Percentiles rank a stretch among this genome's conserved stretches.
Evolutionary conservation across 2,888 invertebrate genomes (phyloP).

Genomic region (Melanchra persicariae): DNA sequence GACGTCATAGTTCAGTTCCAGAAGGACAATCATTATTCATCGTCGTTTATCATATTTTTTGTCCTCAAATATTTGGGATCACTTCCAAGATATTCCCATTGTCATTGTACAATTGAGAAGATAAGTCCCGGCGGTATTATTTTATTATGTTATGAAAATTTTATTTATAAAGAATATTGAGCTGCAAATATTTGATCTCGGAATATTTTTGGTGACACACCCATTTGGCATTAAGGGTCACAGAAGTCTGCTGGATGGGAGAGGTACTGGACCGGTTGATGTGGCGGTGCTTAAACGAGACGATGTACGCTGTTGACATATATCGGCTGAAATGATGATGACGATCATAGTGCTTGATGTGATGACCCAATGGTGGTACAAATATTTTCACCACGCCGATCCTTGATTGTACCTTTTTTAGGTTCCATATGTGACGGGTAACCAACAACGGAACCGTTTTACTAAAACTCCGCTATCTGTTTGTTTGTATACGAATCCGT

Average conservation of each 20-base stretch:
- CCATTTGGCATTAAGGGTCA: not conserved
- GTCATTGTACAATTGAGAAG: slow-evolving; percentile 56
- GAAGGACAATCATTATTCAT: slow-evolving; percentile 62
- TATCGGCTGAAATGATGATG: not conserved
- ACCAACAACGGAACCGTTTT: too few relatives aligned
- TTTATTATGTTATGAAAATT: slow-evolving; percentile 43
- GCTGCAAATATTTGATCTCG: slow-evolving; percentile 22
- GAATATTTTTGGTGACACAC: slow-evolving; percentile 12
- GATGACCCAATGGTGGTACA: too few relatives aligned
- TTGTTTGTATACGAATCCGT: too few relatives aligned
- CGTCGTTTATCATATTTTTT: slow-evolving; percentile 70
- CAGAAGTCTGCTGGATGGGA: too few relatives aligned
- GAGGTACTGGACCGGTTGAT: not conserved
- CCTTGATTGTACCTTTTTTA: too few relatives aligned
- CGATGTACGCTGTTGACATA: not conserved
- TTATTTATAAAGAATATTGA: slow-evolving; percentile 33
- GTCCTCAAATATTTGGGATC: slow-evolving; percentile 67
- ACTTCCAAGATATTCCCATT: slow-evolving; percentile 60
- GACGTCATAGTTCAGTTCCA: slow-evolving; percentile 41
- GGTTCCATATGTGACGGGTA: too few relatives aligned
- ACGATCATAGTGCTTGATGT: too few relatives aligned
- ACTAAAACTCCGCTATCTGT: too few relatives aligned
- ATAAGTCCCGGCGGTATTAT: slow-evolving; percentile 46
- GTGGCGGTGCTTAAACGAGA: not conserved
- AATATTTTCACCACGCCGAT: too few relatives aligned